Evolutionary conservation across 1,140 invertebrate species (phyloP).

Genomic region (Apis laboriosa): DNA sequence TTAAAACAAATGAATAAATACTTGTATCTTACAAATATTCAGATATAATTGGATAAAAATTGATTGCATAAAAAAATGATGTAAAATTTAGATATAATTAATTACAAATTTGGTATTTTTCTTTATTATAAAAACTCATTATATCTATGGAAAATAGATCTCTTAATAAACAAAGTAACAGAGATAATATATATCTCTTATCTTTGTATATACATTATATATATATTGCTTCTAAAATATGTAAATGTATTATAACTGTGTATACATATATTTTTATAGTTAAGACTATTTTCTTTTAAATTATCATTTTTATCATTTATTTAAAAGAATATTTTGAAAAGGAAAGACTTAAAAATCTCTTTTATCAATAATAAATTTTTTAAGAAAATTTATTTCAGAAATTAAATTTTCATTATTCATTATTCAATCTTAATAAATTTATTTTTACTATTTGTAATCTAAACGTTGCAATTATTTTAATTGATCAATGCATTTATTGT

Average conservation of each 20-base stretch:
- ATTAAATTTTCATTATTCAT: background rate
- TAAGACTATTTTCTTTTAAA: slow-evolving; percentile 27
- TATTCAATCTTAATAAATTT: background rate
- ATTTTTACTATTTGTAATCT: slow-evolving; percentile 3
- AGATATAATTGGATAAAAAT: background rate
- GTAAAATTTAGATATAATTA: background rate
- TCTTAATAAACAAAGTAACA: slow-evolving; percentile 39
- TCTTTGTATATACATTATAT: slow-evolving; percentile 15
- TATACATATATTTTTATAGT: slow-evolving; percentile 51
- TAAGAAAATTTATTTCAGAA: background rate
- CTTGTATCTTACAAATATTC: background rate
- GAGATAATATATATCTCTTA: slow-evolving; percentile 10
- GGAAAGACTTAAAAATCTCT: slow-evolving; percentile 5
- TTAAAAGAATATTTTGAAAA: background rate
- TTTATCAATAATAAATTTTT: background rate
- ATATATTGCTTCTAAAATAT: slow-evolving; percentile 31
- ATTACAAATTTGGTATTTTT: background rate
- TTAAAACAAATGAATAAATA: background rate
- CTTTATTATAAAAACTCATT: slow-evolving; percentile 3
- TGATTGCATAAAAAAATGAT: background rate
- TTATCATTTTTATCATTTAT: slow-evolving; percentile 9
- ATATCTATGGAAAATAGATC: slow-evolving; percentile 38
- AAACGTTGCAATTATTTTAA: slow-evolving; percentile 1
- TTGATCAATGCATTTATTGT: slow-evolving; percentile 14
- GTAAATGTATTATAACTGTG: slow-evolving; percentile 38